Conservation (phyloP, 2,113 vertebrate genomes). For the Elephantulus edwardii region DNA sequence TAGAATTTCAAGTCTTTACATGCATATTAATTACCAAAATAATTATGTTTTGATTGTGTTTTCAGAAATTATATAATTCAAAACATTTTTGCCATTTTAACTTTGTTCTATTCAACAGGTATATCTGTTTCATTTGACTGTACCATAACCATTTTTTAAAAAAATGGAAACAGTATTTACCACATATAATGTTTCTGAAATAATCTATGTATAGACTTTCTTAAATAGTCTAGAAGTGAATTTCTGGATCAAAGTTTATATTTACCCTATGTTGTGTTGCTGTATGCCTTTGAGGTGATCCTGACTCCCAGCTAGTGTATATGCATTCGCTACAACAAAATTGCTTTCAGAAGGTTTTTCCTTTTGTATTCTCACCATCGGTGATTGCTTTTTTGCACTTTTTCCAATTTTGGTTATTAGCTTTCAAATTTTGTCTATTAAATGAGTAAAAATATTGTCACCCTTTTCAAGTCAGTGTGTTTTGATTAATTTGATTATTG, state of each 20-base stretch:
- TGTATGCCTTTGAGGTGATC: background rate
- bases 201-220: background rate
- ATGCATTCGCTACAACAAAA: background rate
- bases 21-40: background rate
- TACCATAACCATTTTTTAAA: background rate
- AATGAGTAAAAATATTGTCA: background rate
- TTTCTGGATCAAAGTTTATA: conserved; percentile 50
- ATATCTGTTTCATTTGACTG: conserved; percentile 13
- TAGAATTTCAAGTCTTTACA: too few species aligned
- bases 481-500: conserved; percentile 8
- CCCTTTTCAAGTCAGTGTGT: conserved; percentile 11
- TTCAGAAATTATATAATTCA: background rate
- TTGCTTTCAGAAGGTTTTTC: conserved; percentile 22
- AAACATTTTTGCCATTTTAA: conserved; percentile 2
- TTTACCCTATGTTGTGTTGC: conserved; percentile 35
- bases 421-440: conserved; percentile 14
- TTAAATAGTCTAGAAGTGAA: conserved; percentile 4
- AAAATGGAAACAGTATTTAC: conserved; percentile 10
- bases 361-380: conserved; percentile 18
- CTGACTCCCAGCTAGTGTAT: background rate
- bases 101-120: background rate
- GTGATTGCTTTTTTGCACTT: background rate
- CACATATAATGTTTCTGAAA: background rate
- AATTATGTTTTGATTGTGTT: conserved; percentile 20
- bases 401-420: conserved; percentile 28